Evolutionary conservation across 2,888 invertebrate genomes (phyloP), one percentile per base, ranked within the genome.

Genomic region (Entomobrya proxima): DNA sequence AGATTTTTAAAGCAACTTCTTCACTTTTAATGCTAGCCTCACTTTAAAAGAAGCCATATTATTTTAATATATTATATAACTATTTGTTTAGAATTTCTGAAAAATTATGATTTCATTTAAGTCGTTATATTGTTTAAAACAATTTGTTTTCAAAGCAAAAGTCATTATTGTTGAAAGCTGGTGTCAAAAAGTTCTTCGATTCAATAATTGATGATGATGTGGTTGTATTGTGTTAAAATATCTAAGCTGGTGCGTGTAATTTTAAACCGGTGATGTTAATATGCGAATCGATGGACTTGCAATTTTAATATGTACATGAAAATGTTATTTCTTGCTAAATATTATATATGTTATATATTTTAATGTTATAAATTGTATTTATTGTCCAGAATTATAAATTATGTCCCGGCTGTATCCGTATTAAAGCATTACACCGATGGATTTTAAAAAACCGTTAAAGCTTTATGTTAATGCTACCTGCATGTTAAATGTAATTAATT

Each of bases 231-330:
- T 50, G 47, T 50, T 4, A 50, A 47, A 47, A 47, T 13, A 47
- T 13, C 6, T 47, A 52, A 21, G 9, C 5, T 61, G n/a, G 7
- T 30, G 27, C 5, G 3, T 7, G 32, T 61, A 30, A 7, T 7
- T 30, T 6, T 6, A 61, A 3, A 61, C 30, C 6, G 15, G 32
- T 32, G 32, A 30, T 61, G 30, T 5, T 18, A 37, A 21, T 40
- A 40, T 18, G 18, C 18, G 7, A 37, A 67, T 35, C 37, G 35
- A n/a, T 21, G 18, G 15, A 37, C n/a, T 37, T 67, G 67, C 40
- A 67, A 67, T 37, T 61, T 67, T 58, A 58, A 58, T 30, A 13
- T 67, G 67, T 67, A 67, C 21, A 67, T 67, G 37, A 37, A 58
- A 58, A 67, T 40, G 67, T 67, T 67, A 67, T 67, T 37, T 67